Conservation (phyloP, 2,888 invertebrate species). For the Amphipyra tragopoginis region DNA sequence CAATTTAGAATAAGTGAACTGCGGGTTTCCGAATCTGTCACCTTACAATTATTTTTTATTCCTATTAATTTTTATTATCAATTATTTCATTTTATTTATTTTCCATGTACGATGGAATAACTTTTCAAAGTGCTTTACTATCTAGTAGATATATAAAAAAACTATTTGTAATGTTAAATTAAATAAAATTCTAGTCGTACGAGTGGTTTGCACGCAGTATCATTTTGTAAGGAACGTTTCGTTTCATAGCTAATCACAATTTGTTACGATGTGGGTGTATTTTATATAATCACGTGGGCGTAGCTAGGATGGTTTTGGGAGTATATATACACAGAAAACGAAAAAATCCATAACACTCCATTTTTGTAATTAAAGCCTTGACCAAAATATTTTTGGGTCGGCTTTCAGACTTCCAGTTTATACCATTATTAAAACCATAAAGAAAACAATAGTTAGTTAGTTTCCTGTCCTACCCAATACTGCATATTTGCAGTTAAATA, state of each 20-base stretch:
- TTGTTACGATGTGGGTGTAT: constrained; percentile 85
- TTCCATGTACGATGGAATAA: constrained; percentile 80
- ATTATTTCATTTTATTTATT: constrained; percentile 59
- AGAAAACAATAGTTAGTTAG: too few relatives aligned
- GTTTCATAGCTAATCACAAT: constrained; percentile 76
- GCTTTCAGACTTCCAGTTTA: too few relatives aligned
- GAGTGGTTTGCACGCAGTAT: constrained; percentile 82
- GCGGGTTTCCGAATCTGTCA: constrained; percentile 59
- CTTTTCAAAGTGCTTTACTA: constrained; percentile 90
- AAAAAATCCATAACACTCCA: not conserved
- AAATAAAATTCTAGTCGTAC: constrained; percentile 83
- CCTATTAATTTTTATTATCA: constrained; percentile 25
- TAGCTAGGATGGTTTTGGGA: constrained; percentile 35
- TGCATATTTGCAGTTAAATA: too few relatives aligned
- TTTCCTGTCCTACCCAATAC: too few relatives aligned
- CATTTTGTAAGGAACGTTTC: constrained; percentile 50
- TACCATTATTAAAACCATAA: not conserved
- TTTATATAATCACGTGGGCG: constrained; percentile 73
- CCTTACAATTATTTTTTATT: constrained; percentile 17
- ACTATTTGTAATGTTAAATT: constrained; percentile 87
- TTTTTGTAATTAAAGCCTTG: not conserved
- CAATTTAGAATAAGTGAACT: constrained; percentile 83
- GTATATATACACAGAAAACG: not conserved
- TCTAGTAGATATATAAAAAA: constrained; percentile 86
- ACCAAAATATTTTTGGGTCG: not conserved